Conservation (phyloP, 2,888 invertebrate species). For the Limnephilus lunatus region DNA sequence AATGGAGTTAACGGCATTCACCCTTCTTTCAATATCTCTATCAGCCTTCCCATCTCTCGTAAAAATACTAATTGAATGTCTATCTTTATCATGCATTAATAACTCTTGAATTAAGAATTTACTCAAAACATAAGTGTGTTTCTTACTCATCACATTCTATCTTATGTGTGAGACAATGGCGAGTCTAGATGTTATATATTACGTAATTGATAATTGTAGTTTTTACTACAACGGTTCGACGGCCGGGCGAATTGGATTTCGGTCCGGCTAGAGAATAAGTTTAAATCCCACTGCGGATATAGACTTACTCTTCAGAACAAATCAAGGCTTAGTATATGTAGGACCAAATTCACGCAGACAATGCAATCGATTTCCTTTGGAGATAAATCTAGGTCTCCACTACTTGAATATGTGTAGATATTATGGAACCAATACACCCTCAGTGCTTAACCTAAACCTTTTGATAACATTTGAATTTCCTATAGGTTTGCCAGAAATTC, state of each 20-base stretch:
- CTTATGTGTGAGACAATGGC: no score
- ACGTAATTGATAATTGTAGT: not conserved
- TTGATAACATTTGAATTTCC: not conserved
- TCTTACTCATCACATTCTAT: no score
- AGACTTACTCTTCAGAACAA: not conserved
- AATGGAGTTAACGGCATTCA: no score
- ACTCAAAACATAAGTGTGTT: no score
- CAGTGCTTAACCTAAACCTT: not conserved
- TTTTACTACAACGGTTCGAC: not conserved
- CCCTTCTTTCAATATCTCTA: no score
- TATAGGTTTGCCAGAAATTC: not conserved
- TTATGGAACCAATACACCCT: not conserved
- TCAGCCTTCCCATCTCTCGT: no score
- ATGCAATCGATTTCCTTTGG: not conserved
- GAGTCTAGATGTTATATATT: no score
- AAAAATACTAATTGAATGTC: no score
- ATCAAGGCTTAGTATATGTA: not conserved
- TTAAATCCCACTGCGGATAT: not conserved
- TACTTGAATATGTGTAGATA: not conserved
- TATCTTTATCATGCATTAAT: no score
- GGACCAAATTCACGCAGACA: not conserved
- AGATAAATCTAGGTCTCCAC: not conserved
- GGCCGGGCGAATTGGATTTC: not conserved
- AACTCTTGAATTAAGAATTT: no score
- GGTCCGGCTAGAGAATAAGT: not conserved